Base-by-base conservation (phyloP, 2,888 invertebrate species). In the Drosophila limbata region DNA sequence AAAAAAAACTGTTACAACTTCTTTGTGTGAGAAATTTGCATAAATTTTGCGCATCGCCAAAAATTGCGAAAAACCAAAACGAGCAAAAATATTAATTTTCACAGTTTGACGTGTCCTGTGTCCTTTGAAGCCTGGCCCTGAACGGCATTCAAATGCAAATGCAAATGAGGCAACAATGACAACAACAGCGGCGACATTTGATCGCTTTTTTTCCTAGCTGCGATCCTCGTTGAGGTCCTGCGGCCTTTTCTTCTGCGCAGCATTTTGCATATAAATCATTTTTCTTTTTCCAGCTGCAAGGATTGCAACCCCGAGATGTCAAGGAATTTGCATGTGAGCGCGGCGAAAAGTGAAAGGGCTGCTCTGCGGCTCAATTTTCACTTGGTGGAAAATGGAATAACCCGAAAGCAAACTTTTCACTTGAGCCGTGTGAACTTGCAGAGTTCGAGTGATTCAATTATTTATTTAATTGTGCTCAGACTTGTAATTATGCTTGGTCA, bases 11-110 rank as follows among this genome's bases (percentile, higher is more conserved):
- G 84, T 80, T 73, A 65, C 75, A 79, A 87, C 61, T 76, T 71
- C 80, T 73, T 85, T 88, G 45, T 90, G 77, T 88, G 57, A 71
- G 74, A 85, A 88, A 89, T 89, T 90, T 90, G 88, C 91, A 90
- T 89, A 90, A 73, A 77, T 82, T 90, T 74, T 81, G 86, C 88
- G 74, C 77, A 80, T 55, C 79, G 62, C 72, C 77, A 79, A 71
- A 73, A 82, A 63, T 71, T 62, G 66, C 66, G 60, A 79, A 72
- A 73, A 84, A 70, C 75, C 87, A 66, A 84, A 84, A 63, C 70
- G 74, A 64, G 79, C 77, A 60, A 87, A 91, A 90, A 88, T 90
- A 91, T 91, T 88, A 90, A 90, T 91, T 91, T 91, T 90, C 90
- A 89, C 90, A 90, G 90, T 90, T 74, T 84, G 90, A 83, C 81